Conservation (phyloP, 1,140 invertebrate species). For the Batillaria attramentaria region DNA sequence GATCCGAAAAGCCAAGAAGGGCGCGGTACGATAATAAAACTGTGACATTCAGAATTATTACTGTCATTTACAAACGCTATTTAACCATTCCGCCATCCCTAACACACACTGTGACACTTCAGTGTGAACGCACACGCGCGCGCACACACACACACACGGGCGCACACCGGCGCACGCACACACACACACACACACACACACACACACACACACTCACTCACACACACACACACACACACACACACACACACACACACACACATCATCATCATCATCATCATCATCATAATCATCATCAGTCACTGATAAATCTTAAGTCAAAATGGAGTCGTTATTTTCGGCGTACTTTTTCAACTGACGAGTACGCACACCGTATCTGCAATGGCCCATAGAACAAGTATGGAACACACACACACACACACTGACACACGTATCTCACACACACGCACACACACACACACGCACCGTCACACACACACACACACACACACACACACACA, state of each 20-base stretch:
- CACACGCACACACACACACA: background rate
- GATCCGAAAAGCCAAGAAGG: background rate
- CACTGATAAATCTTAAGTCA: too few species aligned
- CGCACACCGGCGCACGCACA: too few species aligned
- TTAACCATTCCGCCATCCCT: background rate
- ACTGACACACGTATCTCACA: background rate
- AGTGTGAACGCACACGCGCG: background rate
- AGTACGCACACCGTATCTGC: too few species aligned
- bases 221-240: background rate
- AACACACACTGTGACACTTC: background rate
- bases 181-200: background rate
- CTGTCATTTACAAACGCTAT: background rate
- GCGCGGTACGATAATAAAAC: background rate
- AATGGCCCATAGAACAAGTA: too few species aligned
- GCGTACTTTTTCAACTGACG: too few species aligned
- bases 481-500: conserved; percentile 1
- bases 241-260: too few species aligned
- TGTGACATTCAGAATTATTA: background rate
- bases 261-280: too few species aligned
- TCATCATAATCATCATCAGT: too few species aligned
- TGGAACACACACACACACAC: background rate
- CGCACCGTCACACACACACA: background rate
- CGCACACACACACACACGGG: background rate
- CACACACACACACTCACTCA: background rate
- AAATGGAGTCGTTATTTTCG: too few species aligned